phyloP scores from a whole-genome alignment of 2,113 vertebrate genomes.

The Oxygymnocypris stewartii region DNA sequence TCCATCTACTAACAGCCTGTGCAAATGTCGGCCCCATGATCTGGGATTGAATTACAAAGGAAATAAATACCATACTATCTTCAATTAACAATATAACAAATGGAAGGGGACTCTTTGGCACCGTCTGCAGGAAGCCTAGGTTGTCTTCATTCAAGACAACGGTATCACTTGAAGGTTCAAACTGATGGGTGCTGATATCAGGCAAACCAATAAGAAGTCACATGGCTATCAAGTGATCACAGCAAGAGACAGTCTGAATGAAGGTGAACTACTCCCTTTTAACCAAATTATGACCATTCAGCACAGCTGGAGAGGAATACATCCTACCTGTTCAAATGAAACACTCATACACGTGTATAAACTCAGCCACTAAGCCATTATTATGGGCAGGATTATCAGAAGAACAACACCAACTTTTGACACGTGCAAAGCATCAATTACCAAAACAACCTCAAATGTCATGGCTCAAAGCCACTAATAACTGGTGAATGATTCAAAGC shows the following conservation, averaged over 20 bases:
- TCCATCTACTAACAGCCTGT: conserved; percentile 31
- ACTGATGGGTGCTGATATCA: not conserved
- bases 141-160: not conserved
- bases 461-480: conserved; percentile 16
- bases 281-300: conserved; percentile 62
- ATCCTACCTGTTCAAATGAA: not conserved
- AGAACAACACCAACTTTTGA: not conserved
- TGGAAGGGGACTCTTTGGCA: not conserved
- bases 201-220: not conserved
- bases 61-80: conserved; percentile 39
- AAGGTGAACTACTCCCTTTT: conserved; percentile 59
- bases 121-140: not conserved
- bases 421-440: conserved; percentile 14
- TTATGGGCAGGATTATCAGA: conserved; percentile 21
- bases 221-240: not conserved
- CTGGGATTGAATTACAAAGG: conserved; percentile 53
- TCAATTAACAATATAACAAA: conserved; percentile 45
- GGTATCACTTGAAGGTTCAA: not conserved
- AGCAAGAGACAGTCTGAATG: conserved; percentile 6
- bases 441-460: conserved; percentile 4
- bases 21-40: conserved; percentile 41
- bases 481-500: not conserved
- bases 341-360: not conserved
- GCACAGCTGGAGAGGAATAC: conserved; percentile 1
- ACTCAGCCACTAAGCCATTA: not conserved